Evolutionary conservation across 2,888 invertebrate genomes (phyloP).

Genomic region (Nemotelus pantherinus): DNA sequence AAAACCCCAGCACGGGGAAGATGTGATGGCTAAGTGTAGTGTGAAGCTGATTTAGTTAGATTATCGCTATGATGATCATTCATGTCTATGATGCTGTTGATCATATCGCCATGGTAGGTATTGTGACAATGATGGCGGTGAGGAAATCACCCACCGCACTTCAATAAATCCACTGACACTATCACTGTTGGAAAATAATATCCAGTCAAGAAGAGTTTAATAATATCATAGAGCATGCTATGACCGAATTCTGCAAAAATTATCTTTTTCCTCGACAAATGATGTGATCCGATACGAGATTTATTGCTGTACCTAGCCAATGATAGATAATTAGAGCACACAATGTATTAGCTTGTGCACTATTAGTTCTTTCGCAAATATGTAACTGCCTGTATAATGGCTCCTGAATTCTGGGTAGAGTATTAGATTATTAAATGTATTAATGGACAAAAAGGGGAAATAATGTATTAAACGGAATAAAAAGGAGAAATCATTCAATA

Average conservation of each 20-base stretch:
- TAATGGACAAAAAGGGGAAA: no score
- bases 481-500: no score
- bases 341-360: no score
- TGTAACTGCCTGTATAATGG: no score
- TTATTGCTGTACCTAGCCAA: no score
- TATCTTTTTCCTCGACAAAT: neutral
- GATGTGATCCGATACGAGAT: neutral
- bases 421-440: no score
- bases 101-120: no score
- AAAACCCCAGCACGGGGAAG: neutral
- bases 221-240: neutral
- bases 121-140: neutral
- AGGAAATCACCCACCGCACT: constrained; percentile 39
- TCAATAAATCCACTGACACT: constrained; percentile 6
- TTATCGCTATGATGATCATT: constrained; percentile 3
- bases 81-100: neutral
- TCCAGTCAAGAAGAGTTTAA: neutral
- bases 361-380: no score
- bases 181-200: neutral
- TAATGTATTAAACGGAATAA: no score
- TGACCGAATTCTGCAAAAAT: constrained; percentile 4
- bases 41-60: constrained; percentile 15
- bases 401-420: no score
- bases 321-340: no score
- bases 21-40: neutral